Evolutionary conservation across 2,113 vertebrate genomes (phyloP).

Genomic region (Corydoras maculifer): DNA sequence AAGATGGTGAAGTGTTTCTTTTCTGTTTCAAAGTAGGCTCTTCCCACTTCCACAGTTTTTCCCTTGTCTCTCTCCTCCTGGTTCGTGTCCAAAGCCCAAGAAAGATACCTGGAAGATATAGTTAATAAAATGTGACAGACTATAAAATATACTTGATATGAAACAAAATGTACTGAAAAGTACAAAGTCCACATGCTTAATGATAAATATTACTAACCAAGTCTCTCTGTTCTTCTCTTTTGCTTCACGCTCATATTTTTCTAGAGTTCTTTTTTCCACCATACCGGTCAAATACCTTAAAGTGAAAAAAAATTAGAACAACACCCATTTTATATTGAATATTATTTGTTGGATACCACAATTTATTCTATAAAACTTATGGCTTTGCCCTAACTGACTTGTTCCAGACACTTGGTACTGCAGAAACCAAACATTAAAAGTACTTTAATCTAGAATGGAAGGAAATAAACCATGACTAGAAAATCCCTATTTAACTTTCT

Average conservation of each 20-base stretch:
- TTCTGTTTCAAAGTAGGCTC: constrained; percentile 97
- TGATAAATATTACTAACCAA: constrained; percentile 63
- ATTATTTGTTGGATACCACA: too few relatives aligned
- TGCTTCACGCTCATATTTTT: constrained; percentile 98
- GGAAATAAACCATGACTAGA: too few relatives aligned
- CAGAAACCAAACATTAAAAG: too few relatives aligned
- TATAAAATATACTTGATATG: too few relatives aligned
- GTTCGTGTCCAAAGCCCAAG: constrained; percentile 98
- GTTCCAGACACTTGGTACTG: too few relatives aligned
- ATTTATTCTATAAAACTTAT: too few relatives aligned
- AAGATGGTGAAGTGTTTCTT: constrained; percentile 98
- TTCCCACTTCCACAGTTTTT: constrained; percentile 97
- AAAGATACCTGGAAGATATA: constrained; percentile 80
- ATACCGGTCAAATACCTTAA: constrained; percentile 96
- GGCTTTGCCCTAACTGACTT: too few relatives aligned
- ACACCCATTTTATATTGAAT: too few relatives aligned
- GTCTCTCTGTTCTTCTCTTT: constrained; percentile 99
- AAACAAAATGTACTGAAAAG: too few relatives aligned
- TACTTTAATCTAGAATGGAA: too few relatives aligned
- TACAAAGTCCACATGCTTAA: too few relatives aligned
- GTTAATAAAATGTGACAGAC: background rate
- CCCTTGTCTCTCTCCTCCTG: constrained; percentile 98
- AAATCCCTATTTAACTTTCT: too few relatives aligned
- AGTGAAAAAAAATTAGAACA: background rate
- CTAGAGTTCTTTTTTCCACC: constrained; percentile 98